phyloP scores from a whole-genome alignment of 2,888 invertebrate species.

The Heliconius erato region DNA sequence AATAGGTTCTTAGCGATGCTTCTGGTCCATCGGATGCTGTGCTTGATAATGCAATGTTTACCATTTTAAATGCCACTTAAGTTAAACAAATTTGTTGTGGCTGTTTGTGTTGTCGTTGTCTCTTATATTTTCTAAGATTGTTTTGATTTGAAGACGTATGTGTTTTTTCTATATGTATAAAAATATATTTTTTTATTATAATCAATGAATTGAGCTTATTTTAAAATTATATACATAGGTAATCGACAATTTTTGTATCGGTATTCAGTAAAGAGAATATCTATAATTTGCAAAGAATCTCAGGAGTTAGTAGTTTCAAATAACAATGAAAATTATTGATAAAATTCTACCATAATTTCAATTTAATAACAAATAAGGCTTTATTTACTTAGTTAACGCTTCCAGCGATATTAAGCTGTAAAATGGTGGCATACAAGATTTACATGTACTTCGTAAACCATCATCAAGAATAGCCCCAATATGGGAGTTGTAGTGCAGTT shows the following conservation, averaged over 20 bases:
- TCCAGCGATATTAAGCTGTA: not conserved
- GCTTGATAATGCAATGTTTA: constrained; percentile 11
- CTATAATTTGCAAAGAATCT: too few species aligned
- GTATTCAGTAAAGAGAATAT: too few species aligned
- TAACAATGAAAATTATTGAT: too few species aligned
- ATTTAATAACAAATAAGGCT: too few species aligned
- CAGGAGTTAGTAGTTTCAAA: too few species aligned
- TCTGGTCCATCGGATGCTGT: constrained; percentile 25
- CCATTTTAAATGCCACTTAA: constrained; percentile 13
- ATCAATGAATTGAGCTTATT: too few species aligned
- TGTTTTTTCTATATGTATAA: too few species aligned
- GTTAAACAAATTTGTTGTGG: not conserved
- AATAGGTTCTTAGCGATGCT: constrained; percentile 43
- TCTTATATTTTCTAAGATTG: not conserved
- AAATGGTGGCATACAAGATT: constrained; percentile 9
- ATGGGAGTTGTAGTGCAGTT: constrained; percentile 48
- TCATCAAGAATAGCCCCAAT: constrained; percentile 48
- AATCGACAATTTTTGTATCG: too few species aligned
- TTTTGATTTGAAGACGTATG: not conserved
- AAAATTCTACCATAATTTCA: too few species aligned
- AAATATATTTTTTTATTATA: too few species aligned
- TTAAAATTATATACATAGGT: too few species aligned
- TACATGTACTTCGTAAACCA: constrained; percentile 34
- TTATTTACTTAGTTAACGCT: too few species aligned
- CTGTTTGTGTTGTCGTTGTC: not conserved